Evolutionary conservation across 2,888 invertebrate genomes (phyloP), one percentile per base, ranked within the genome.

Genomic region (Chironomus tentans): DNA sequence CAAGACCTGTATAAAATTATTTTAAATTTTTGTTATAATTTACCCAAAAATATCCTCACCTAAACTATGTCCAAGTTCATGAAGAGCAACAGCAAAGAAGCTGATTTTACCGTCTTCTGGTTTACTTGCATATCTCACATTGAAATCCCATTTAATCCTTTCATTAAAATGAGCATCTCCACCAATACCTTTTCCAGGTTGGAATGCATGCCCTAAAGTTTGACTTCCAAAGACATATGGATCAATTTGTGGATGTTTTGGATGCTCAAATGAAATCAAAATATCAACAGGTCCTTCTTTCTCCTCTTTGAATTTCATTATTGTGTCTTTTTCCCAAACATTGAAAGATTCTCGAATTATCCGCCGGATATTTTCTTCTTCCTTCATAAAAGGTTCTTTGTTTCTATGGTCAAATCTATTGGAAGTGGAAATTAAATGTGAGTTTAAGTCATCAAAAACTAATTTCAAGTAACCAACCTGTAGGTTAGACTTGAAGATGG

Each of bases 131-230:
- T 28, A 61, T 13, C 15, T 1, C 1, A 62, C 61, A 48, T 68
- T 62, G 24, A 74, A 68, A 24, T 74, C 74, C 74, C 74, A 74
- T 18, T 68, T 38, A 7, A 47, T 13, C 15, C 68, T 48, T 2
- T 68, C 74, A 15, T 61, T 28, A 22, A 74, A 38, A 24, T 74
- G 74, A n/a, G 68, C 68, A 48, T 74, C 74, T 13, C 74, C 74
- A 5, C 48, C 48, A 12, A 68, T n/a, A 13, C 3, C 22, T 12
- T 4, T 2, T 12, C 65, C 65, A 2, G 74, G 74, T 48, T 7
- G n/a, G 47, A 74, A 74, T 22, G 74, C 74, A 65, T 74, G 74
- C 4, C 68, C 74, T 1, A 74, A 10, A 24, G 13, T 47, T n/a
- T 6, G 12, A 48, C 12, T 6, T 0, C 22, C 38, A 18, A 74